Evolutionary conservation across 2,797 vertebrate species (phyloP).

Genomic region (Pantherophis vulpinus): DNA sequence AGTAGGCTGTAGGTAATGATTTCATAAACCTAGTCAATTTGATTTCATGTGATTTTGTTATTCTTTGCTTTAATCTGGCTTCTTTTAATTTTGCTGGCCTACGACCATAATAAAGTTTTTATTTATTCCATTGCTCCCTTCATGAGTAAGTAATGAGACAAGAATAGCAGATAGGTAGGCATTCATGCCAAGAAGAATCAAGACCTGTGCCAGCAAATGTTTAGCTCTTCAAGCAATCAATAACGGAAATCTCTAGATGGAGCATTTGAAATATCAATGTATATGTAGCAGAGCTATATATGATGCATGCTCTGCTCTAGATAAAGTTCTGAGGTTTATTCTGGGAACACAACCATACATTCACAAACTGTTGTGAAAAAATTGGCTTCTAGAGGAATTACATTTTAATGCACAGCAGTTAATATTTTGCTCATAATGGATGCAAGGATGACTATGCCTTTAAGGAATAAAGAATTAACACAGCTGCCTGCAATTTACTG

Average conservation of each 20-base stretch:
- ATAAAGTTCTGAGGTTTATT: background rate
- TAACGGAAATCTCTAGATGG: background rate
- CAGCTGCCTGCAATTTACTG: too few species aligned
- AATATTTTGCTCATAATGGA: background rate
- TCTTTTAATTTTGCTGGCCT: background rate
- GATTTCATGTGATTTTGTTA: background rate
- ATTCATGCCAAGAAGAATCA: background rate
- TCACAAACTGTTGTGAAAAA: background rate
- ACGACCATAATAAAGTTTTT: background rate
- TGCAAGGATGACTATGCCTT: background rate
- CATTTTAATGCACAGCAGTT: background rate
- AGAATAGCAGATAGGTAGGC: background rate
- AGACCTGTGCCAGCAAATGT: background rate
- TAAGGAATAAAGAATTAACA: too few species aligned
- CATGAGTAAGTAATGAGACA: background rate
- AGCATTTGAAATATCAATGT: background rate
- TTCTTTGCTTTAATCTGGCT: background rate
- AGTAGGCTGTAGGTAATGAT: background rate
- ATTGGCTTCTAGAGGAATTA: background rate
- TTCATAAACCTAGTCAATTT: background rate
- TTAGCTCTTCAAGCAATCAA: background rate
- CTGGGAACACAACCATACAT: background rate
- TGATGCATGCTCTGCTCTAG: background rate
- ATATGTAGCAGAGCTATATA: background rate
- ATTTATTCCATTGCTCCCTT: background rate